Percentiles rank a stretch among this genome's conserved stretches.
Conservation (phyloP, 2,888 invertebrate species). For the Alentia gelatinosa region DNA sequence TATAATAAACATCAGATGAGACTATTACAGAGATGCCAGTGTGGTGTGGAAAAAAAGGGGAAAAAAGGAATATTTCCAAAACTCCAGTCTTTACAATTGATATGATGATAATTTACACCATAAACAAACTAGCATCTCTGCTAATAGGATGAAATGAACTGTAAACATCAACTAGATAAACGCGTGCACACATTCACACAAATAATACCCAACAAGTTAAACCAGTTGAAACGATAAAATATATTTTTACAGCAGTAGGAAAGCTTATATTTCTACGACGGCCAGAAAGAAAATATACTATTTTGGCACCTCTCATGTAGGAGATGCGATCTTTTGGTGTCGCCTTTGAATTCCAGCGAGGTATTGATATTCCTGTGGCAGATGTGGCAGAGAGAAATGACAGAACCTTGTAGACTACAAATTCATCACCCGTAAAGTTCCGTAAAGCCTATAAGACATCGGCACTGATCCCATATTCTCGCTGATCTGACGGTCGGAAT, state of each 20-base stretch:
- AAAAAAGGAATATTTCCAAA: too few relatives aligned
- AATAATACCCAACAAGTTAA: background rate
- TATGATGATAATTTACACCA: too few relatives aligned
- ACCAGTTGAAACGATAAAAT: background rate
- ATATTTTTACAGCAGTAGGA: background rate
- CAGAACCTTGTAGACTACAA: background rate
- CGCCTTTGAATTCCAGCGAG: conserved; percentile 26
- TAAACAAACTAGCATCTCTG: too few relatives aligned
- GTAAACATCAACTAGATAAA: background rate
- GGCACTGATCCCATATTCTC: too few relatives aligned
- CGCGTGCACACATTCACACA: conserved; percentile 4
- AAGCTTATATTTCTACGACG: conserved; percentile 13
- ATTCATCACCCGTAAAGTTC: too few relatives aligned
- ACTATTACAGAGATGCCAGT: too few relatives aligned
- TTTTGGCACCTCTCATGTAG: conserved; percentile 32
- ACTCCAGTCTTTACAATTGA: too few relatives aligned
- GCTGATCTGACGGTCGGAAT: too few relatives aligned
- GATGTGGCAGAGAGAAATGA: background rate
- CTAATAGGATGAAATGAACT: background rate
- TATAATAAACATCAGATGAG: too few relatives aligned
- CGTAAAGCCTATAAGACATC: too few relatives aligned
- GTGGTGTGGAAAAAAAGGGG: too few relatives aligned
- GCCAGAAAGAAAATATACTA: background rate
- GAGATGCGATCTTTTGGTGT: conserved; percentile 34
- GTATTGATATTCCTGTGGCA: conserved; percentile 34